A percentile compares a stretch with the other conserved stretches of the same genome.
phyloP scores from a whole-genome alignment of 2,888 invertebrate species.

The Drosophila incognita region DNA sequence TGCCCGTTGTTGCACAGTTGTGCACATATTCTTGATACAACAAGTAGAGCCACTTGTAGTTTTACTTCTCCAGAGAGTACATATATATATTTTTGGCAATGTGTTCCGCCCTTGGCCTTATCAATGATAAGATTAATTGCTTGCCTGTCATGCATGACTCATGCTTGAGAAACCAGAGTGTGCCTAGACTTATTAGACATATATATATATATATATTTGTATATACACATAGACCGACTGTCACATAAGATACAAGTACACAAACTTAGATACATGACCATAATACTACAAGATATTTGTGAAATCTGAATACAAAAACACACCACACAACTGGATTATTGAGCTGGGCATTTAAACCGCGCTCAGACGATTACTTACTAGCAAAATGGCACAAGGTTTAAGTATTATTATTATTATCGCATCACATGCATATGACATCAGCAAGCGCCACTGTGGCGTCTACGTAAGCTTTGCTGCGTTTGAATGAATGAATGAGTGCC shows the following conservation, averaged over 20 bases:
- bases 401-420: constrained; percentile 67
- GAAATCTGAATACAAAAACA: constrained; percentile 20
- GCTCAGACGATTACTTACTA: constrained; percentile 25
- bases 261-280: constrained; percentile 7
- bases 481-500: constrained; percentile 15
- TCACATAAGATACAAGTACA: constrained; percentile 26
- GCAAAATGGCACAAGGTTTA: constrained; percentile 73
- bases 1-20: constrained; percentile 19
- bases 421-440: constrained; percentile 80
- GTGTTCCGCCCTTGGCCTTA: constrained; percentile 74
- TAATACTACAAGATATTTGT: constrained; percentile 9
- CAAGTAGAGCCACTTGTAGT: constrained; percentile 25
- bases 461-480: constrained; percentile 55
- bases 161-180: constrained; percentile 26
- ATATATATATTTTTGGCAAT: constrained; percentile 32
- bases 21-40: constrained; percentile 25
- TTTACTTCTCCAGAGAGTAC: not conserved
- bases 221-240: constrained; percentile 8
- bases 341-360: constrained; percentile 48
- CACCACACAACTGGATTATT: constrained; percentile 20
- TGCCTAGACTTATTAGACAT: constrained; percentile 13
- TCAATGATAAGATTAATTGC: constrained; percentile 78
- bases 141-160: constrained; percentile 56
- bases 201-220: not conserved
- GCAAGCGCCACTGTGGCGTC: constrained; percentile 34